Conservation (phyloP, 2,113 vertebrate species). For the Mungos mungo region DNA sequence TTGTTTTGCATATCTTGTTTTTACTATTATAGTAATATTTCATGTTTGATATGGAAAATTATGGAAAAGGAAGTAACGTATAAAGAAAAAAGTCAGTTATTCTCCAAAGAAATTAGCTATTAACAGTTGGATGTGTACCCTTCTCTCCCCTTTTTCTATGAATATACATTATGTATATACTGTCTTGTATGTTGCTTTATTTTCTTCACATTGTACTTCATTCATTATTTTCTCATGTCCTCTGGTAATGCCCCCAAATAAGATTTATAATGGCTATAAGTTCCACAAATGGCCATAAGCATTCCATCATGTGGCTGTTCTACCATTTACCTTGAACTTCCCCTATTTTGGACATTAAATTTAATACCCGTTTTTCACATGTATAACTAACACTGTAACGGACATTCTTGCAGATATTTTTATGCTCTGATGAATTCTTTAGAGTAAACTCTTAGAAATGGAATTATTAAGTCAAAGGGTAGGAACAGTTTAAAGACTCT, state of each 20-base stretch:
- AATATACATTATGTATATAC: background rate
- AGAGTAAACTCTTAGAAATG: background rate
- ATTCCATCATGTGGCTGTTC: background rate
- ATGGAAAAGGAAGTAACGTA: background rate
- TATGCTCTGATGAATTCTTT: background rate
- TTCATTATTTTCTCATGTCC: background rate
- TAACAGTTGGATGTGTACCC: background rate
- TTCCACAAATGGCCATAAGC: background rate
- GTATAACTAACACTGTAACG: background rate
- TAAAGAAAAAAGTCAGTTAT: slow-evolving; percentile 35
- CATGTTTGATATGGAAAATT: background rate
- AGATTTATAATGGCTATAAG: background rate
- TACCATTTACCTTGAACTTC: background rate
- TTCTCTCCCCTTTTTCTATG: background rate
- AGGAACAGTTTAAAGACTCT: background rate
- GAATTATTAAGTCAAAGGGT: background rate
- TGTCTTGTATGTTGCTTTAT: background rate
- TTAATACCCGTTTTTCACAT: background rate
- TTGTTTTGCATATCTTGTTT: background rate
- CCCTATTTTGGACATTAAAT: background rate
- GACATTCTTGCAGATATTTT: background rate
- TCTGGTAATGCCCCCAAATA: background rate
- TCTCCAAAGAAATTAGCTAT: background rate
- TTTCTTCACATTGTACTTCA: background rate
- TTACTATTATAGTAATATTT: background rate